A percentile compares a stretch with the other conserved stretches of the same genome.
Conservation (phyloP, 2,797 vertebrate genomes). For the Vespertilio murinus region DNA sequence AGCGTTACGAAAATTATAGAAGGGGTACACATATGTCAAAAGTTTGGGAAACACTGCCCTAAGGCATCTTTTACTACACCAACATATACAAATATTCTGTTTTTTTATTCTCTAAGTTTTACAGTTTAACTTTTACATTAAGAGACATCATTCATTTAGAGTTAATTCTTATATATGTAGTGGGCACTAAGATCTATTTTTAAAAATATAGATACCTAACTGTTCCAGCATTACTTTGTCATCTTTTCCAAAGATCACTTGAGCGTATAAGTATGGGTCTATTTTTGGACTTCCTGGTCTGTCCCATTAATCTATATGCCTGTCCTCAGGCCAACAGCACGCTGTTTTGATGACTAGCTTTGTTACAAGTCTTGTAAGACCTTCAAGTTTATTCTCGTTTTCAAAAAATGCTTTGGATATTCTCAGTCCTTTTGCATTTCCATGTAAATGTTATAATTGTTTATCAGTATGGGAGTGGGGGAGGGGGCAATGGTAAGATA, state of each 20-base stretch:
- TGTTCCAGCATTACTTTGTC: not conserved
- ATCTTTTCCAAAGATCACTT: slow-evolving; percentile 8
- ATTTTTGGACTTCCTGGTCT: not conserved
- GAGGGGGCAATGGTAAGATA: too few species aligned
- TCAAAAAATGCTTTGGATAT: slow-evolving; percentile 18
- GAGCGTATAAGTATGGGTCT: not conserved
- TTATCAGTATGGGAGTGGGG: too few species aligned
- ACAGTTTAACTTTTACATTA: slow-evolving; percentile 25
- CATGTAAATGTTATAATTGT: not conserved
- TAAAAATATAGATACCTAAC: not conserved
- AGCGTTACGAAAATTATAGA: too few species aligned
- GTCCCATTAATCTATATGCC: not conserved
- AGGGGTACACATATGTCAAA: too few species aligned
- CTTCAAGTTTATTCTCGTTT: not conserved
- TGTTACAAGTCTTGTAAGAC: not conserved
- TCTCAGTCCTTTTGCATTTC: slow-evolving; percentile 13
- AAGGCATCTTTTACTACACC: not conserved
- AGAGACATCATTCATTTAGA: not conserved
- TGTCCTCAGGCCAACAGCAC: not conserved
- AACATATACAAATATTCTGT: not conserved
- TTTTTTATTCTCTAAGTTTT: not conserved
- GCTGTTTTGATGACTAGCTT: not conserved
- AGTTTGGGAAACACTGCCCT: too few species aligned
- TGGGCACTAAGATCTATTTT: not conserved
- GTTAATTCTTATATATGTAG: not conserved